Evolutionary conservation across 2,797 vertebrate genomes (phyloP).

Genomic region (Galago senegalensis): DNA sequence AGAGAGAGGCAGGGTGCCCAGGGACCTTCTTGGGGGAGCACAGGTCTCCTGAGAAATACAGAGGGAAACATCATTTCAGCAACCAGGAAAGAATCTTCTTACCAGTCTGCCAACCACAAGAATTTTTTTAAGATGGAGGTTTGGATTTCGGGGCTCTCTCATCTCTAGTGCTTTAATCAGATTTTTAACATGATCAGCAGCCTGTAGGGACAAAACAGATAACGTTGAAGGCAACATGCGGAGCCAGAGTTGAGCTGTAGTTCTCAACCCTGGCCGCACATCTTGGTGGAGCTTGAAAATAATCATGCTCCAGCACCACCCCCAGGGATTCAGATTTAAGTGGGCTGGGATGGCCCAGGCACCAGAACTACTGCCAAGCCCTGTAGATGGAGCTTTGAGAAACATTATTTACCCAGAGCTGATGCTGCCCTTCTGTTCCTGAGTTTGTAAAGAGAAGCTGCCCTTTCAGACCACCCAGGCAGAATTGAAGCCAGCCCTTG

Average conservation of each 20-base stretch:
- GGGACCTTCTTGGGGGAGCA: neutral
- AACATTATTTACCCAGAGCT: neutral
- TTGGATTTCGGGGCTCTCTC: conserved; percentile 88
- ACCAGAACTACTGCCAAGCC: neutral
- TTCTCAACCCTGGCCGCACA: neutral
- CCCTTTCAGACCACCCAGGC: neutral
- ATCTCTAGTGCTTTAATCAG: conserved; percentile 88
- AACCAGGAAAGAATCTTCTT: conserved; percentile 48
- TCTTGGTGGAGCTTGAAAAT: neutral
- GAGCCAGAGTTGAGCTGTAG: neutral
- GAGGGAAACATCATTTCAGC: neutral
- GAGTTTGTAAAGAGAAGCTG: neutral
- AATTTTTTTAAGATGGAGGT: conserved; percentile 88
- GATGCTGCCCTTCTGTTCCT: neutral
- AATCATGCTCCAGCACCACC: accelerated
- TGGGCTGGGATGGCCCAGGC: no score
- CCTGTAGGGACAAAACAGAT: conserved; percentile 80
- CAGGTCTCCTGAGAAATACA: neutral
- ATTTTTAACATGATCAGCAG: conserved; percentile 82
- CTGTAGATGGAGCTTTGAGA: accelerated
- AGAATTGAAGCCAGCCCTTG: neutral
- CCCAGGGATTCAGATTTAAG: neutral
- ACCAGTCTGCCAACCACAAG: conserved; percentile 89
- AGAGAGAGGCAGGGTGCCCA: no score
- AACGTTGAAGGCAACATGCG: neutral